Conservation (phyloP, 2,113 vertebrate species). For the Ochotona curzoniae region DNA sequence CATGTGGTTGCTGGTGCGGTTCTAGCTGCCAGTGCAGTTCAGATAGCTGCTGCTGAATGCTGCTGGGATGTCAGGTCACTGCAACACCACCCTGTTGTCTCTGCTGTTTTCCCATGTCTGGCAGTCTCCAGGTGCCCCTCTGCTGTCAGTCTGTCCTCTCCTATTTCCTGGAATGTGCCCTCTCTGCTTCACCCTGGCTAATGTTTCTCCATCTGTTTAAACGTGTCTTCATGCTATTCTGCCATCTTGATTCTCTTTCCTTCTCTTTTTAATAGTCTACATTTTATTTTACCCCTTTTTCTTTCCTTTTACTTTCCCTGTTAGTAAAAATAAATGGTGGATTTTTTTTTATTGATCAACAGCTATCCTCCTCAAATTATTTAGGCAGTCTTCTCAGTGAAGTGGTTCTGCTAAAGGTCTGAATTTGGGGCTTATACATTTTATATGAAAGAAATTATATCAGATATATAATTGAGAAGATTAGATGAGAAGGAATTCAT, state of each 20-base stretch:
- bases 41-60: too few species aligned
- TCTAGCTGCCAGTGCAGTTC: too few species aligned
- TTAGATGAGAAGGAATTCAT: conserved; percentile 53
- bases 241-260: not conserved
- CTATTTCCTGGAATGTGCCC: too few species aligned
- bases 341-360: conserved; percentile 34
- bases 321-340: conserved; percentile 28
- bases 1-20: too few species aligned
- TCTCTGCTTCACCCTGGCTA: too few species aligned
- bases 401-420: not conserved
- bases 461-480: conserved; percentile 46
- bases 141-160: too few species aligned
- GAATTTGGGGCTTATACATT: conserved; percentile 37
- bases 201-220: too few species aligned
- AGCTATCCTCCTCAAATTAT: not conserved
- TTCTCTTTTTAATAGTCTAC: not conserved
- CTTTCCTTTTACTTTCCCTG: conserved; percentile 13
- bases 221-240: too few species aligned
- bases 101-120: too few species aligned
- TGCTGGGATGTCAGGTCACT: too few species aligned
- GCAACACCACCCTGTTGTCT: too few species aligned
- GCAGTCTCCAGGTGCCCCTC: too few species aligned
- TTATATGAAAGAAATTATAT: conserved; percentile 51
- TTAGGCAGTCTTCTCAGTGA: conserved; percentile 4
- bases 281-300: conserved; percentile 35